These are phyloP conservation scores for Aeoliscus strigatus DNA, from an alignment of 2,797 vertebrate species.

Conservation along the genomic window DNA sequence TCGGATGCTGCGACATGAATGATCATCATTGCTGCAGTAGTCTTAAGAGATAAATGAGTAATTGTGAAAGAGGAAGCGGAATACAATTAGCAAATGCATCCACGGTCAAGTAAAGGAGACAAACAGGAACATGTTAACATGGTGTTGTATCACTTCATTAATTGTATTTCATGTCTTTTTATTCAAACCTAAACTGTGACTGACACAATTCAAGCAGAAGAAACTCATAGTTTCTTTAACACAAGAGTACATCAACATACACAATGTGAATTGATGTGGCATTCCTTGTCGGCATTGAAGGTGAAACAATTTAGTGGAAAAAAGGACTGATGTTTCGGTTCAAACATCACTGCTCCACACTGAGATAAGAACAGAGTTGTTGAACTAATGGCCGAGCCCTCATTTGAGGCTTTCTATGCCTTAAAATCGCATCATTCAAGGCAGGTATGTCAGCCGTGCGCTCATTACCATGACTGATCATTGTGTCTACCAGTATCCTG, in stretches of 20 bases:
- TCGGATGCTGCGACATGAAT: constrained; percentile 73
- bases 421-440: constrained; percentile 68
- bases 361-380: constrained; percentile 59
- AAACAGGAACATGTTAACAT: constrained; percentile 30
- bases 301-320: constrained; percentile 33
- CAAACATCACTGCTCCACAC: constrained; percentile 69
- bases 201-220: too few species aligned
- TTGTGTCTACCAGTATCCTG: constrained; percentile 75
- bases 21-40: constrained; percentile 71
- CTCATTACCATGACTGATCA: constrained; percentile 82
- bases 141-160: constrained; percentile 8
- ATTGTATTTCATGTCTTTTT: constrained; percentile 1
- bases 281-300: constrained; percentile 7
- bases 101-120: constrained; percentile 46
- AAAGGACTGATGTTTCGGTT: constrained; percentile 61
- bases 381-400: constrained; percentile 62
- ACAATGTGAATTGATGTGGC: too few species aligned
- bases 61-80: constrained; percentile 65
- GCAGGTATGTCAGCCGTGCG: constrained; percentile 64
- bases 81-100: constrained; percentile 67
- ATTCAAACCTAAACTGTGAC: too few species aligned
- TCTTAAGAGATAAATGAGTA: constrained; percentile 77
- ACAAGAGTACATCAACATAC: too few species aligned
- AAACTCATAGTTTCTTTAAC: too few species aligned
- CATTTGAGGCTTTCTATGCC: constrained; percentile 52